Percentiles rank a stretch among this genome's conserved stretches.
Conservation (phyloP, 2,113 vertebrate genomes). For the Formicarius rufipectus region DNA sequence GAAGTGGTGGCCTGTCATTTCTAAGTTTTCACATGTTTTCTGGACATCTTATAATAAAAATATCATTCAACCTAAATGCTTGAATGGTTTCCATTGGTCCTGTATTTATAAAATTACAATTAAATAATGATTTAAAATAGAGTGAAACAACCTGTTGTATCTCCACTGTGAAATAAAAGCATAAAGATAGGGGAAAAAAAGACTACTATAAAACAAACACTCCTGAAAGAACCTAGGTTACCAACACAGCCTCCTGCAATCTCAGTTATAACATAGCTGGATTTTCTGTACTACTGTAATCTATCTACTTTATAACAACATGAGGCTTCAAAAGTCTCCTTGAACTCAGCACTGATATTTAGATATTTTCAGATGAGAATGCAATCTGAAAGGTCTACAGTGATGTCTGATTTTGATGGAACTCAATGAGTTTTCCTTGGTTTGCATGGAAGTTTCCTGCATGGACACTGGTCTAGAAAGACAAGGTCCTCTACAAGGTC, state of each 20-base stretch:
- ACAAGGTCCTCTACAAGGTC: background rate
- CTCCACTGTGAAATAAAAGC: background rate
- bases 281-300: background rate
- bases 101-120: background rate
- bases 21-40: background rate
- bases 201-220: background rate
- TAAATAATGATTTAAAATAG: background rate
- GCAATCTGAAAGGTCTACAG: background rate
- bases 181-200: background rate
- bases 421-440: background rate
- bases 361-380: background rate
- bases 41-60: background rate
- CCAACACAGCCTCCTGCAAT: background rate
- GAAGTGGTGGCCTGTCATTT: background rate
- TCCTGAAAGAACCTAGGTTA: background rate
- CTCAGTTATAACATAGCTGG: background rate
- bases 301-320: background rate
- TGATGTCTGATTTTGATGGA: background rate
- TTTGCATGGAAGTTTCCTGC: background rate
- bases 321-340: background rate
- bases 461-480: background rate
- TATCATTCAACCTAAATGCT: background rate
- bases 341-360: background rate
- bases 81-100: background rate
- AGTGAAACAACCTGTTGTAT: background rate